A percentile compares a stretch with the other conserved stretches of the same genome.
These are phyloP conservation scores for Halcyon leucocephala DNA, from an alignment of 2,797 vertebrate genomes.

Conservation along the genomic window DNA sequence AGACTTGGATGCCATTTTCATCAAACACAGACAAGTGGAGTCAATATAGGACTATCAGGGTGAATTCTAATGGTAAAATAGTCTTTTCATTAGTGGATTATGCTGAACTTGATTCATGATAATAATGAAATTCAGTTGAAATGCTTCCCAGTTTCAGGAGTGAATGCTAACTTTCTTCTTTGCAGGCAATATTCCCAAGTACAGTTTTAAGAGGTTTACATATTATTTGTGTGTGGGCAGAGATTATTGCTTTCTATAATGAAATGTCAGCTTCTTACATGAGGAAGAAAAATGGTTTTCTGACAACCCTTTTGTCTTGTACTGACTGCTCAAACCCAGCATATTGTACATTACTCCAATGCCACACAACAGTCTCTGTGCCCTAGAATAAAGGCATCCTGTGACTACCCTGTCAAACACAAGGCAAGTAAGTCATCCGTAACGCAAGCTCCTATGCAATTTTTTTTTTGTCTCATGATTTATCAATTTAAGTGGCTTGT, in stretches of 20 bases:
- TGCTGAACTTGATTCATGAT: neutral
- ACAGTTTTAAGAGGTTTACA: neutral
- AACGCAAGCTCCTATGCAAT: neutral
- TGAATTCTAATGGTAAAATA: neutral
- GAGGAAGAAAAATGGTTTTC: neutral
- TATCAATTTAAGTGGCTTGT: neutral
- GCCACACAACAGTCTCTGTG: neutral
- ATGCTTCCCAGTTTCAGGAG: neutral
- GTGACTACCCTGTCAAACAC: neutral
- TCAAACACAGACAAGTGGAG: conserved; percentile 3
- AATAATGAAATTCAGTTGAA: neutral
- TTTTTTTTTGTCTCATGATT: neutral
- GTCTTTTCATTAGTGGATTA: neutral
- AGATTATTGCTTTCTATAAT: neutral
- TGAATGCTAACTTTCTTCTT: neutral
- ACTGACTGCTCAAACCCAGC: neutral
- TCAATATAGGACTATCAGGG: neutral
- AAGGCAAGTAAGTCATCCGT: neutral
- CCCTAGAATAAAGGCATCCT: neutral
- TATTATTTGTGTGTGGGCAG: neutral
- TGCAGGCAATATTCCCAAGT: neutral
- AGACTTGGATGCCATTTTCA: neutral
- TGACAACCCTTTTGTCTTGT: neutral
- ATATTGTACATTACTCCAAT: neutral
- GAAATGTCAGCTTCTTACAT: neutral